Base-by-base conservation (phyloP, 1,140 invertebrate genomes). In the Heliothis subflexa region DNA sequence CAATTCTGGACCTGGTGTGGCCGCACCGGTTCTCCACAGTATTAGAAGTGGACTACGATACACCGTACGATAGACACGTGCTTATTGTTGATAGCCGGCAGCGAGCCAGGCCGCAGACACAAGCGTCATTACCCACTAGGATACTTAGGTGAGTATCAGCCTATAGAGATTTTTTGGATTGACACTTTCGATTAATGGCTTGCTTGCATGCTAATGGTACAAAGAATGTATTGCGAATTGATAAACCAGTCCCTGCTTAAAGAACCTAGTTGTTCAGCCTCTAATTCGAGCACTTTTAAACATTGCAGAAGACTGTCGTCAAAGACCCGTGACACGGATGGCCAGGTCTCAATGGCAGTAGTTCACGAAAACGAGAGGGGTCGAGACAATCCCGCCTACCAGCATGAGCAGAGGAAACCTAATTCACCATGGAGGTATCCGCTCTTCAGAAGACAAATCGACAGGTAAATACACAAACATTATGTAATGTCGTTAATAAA, bases 1-100 rank as follows among this genome's bases (percentile, higher is more conserved):
- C 97, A 1, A 96, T 96, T 0, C 95, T 98, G 25, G 98, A 99
- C 89, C 95, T 98, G 85, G 96, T 98, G 40, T 98, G 97, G 94
- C 98, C 98, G 10, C 97, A 99, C 91, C 97, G 97, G 84, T 99
- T 99, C 94, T 98, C 98, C 13, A 99, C 98, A 0, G 97, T 99
- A 70, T 92, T 99, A 54, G 98, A 99, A 90, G 98, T 99, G 14
- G 98, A 99, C 92, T 99, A 98, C 88, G 98, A 98, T 87, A 99
- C 98, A 0, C 98, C 98, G 0, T 99, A 98, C 82, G 98, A 99
- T 90, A 95, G 98, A 47, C 98, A 99, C 89, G 97, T 98, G 18
- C 98, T 98, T 21, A 97, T 98, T 62, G 97, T 98, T 84, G 98
- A 98, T 89, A 98, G 97, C 83, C 96, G 97, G 84, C 97, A 97